These are phyloP conservation scores for Ceriagrion tenellum DNA, from an alignment of 2,888 invertebrate species.

Conservation along the genomic window DNA sequence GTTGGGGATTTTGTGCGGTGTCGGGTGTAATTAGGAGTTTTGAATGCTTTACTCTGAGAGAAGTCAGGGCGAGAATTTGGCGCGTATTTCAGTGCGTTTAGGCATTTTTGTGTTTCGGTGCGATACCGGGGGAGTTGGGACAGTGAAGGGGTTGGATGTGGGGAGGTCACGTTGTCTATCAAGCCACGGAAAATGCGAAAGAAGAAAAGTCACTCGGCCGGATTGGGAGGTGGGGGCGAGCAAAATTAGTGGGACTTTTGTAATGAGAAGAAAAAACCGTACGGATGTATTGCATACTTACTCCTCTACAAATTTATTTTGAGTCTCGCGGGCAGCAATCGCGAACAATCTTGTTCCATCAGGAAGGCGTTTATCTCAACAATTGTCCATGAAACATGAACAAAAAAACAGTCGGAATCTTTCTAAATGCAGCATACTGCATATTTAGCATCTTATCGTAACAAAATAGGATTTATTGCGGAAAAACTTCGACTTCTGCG, in stretches of 20 bases:
- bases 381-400: not conserved
- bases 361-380: not conserved
- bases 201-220: not conserved
- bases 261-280: not conserved
- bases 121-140: not conserved
- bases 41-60: not conserved
- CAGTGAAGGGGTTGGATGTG: not conserved
- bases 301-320: not conserved
- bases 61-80: not conserved
- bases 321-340: not conserved
- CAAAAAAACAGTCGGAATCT: too few species aligned
- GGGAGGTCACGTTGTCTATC: not conserved
- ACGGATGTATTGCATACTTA: not conserved
- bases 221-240: not conserved
- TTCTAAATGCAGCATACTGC: too few species aligned
- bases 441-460: too few species aligned
- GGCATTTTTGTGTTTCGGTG: not conserved
- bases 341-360: not conserved
- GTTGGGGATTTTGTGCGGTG: conserved; percentile 30
- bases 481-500: too few species aligned
- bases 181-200: not conserved
- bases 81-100: not conserved
- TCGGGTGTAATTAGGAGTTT: conserved; percentile 25
- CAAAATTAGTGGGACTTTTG: not conserved
- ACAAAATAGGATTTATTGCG: too few species aligned